Evolutionary conservation across 2,113 vertebrate species (phyloP).

Genomic region (mouse (Mus musculus)): GRCm39 chr3:152311001-152311500

Average conservation of each 20-base stretch:
- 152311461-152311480: neutral
- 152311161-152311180: neutral
- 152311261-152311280: neutral
- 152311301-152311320: neutral
- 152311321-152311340: neutral
- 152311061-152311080: neutral
- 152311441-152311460: neutral
- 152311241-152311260: neutral
- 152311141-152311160: too few relatives aligned
- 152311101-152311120: too few relatives aligned
- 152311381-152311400: conserved; percentile 1
- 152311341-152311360: neutral
- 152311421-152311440: neutral
- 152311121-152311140: neutral
- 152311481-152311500: conserved; percentile 2
- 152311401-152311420: neutral
- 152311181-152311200: neutral
- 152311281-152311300: neutral
- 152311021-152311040: neutral
- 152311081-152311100: too few relatives aligned
- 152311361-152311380: neutral
- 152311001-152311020: neutral
- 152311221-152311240: neutral
- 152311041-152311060: neutral
- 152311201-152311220: too few relatives aligned